Percentiles rank a stretch among this genome's conserved stretches.
phyloP scores from a whole-genome alignment of 2,888 invertebrate species.

The Drosophila quinaria region DNA sequence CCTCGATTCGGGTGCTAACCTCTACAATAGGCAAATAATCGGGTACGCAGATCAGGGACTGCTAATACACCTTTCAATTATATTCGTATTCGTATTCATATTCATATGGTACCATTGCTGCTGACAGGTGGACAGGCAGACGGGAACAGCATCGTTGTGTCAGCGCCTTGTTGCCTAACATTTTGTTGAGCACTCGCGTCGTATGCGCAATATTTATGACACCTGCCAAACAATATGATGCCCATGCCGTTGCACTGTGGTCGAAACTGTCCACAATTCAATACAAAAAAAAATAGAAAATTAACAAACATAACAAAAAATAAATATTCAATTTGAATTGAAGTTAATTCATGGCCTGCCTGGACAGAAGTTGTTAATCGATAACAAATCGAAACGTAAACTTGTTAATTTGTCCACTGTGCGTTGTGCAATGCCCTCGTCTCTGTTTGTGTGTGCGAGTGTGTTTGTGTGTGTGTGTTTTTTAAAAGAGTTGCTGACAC shows the following conservation, averaged over 20 bases:
- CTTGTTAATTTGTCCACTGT: slow-evolving; percentile 1
- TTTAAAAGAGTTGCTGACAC: slow-evolving; percentile 12
- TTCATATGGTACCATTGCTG: neutral
- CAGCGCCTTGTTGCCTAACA: slow-evolving; percentile 16
- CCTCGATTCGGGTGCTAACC: neutral
- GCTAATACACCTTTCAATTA: slow-evolving; percentile 1
- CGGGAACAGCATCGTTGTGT: slow-evolving; percentile 11
- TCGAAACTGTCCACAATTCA: neutral
- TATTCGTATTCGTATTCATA: neutral
- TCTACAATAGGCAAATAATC: neutral
- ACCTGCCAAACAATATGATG: slow-evolving; percentile 28
- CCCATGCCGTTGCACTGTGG: slow-evolving; percentile 9
- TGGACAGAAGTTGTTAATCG: slow-evolving; percentile 1
- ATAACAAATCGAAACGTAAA: slow-evolving; percentile 1
- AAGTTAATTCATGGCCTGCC: neutral
- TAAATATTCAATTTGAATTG: neutral
- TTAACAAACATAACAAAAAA: neutral
- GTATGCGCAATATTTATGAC: slow-evolving; percentile 40
- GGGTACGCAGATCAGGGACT: neutral
- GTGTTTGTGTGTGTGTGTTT: neutral
- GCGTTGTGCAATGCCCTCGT: slow-evolving; percentile 2
- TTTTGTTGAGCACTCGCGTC: slow-evolving; percentile 19
- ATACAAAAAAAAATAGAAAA: neutral
- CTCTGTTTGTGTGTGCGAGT: neutral
- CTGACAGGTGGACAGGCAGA: slow-evolving; percentile 9